phyloP scores from a whole-genome alignment of 2,113 vertebrate genomes.

The Scomber scombrus region DNA sequence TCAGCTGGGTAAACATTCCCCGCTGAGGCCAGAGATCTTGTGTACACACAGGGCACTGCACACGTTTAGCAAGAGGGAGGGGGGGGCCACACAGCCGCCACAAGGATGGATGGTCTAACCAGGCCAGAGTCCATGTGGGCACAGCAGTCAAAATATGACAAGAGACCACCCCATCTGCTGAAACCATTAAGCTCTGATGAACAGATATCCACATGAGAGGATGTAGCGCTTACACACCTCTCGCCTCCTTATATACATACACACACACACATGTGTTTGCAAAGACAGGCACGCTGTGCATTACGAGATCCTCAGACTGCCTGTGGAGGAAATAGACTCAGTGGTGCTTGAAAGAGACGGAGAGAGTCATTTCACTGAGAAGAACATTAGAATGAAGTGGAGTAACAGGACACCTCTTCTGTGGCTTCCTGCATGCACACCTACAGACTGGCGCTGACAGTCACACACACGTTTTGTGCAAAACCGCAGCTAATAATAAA shows the following conservation, averaged over 20 bases:
- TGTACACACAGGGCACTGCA: slow-evolving; percentile 79
- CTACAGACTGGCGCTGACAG: slow-evolving; percentile 27
- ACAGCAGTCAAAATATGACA: slow-evolving; percentile 61
- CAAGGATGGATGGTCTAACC: slow-evolving; percentile 66
- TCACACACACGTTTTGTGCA: not conserved
- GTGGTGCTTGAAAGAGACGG: slow-evolving; percentile 66
- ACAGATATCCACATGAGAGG: slow-evolving; percentile 17
- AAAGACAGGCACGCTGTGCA: slow-evolving; percentile 4
- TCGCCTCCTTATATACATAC: not conserved
- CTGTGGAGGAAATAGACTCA: slow-evolving; percentile 58
- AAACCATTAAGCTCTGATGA: slow-evolving; percentile 25
- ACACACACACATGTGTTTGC: not conserved
- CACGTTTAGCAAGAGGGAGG: slow-evolving; percentile 67
- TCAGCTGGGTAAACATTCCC: slow-evolving; percentile 87
- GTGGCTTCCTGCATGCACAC: slow-evolving; percentile 50
- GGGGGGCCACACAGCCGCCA: slow-evolving; percentile 52
- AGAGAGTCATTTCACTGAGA: slow-evolving; percentile 56
- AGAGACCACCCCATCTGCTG: slow-evolving; percentile 57
- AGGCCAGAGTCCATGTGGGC: slow-evolving; percentile 76
- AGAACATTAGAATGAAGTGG: slow-evolving; percentile 59
- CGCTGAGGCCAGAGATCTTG: slow-evolving; percentile 79
- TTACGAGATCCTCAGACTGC: slow-evolving; percentile 37
- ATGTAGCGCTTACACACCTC: slow-evolving; percentile 13
- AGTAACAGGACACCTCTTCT: slow-evolving; percentile 57
- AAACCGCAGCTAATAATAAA: slow-evolving; percentile 43